Evolutionary conservation across 2,797 vertebrate species (phyloP), one percentile per base, ranked within the genome.

Genomic region (Aeoliscus strigatus): DNA sequence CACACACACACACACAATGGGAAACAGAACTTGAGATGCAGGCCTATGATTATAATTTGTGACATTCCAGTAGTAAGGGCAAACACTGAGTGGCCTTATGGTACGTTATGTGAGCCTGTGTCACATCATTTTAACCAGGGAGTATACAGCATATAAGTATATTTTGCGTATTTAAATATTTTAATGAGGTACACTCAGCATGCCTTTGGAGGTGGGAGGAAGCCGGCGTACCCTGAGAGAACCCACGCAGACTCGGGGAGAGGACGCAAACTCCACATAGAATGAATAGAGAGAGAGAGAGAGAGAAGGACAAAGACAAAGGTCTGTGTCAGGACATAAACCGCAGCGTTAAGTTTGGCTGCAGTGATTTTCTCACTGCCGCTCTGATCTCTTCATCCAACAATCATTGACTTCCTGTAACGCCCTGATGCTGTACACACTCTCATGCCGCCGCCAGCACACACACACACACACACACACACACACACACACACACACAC

Each of bases 351-450:
- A 83, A 85, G 76, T 71, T 70, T 49, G 48, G 39, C 52, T 49
- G 53, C 59, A 63, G 57, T 60, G 66, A 75, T 82, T 81, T 78
- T 67, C 60, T 63, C 40, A 28, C 43, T 45, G 6, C 57, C 29
- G 35, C 68, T 66, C 71, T 36, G 66, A 73, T 73, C 66, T 67
- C 62, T 51, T 68, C 56, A 61, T 42, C 14, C 30, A 72, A 51
- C 65, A 38, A 16, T 62, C 75, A 86, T 72, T 79, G 83, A 80
- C 86, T 83, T 87, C 77, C 75, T 82, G 72, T 62, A 67, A 51
- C 63, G 53, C 29, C 27, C 70, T 80, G 78, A 77, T 81, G 75
- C 56, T 74, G 66, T 66, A 17, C 31, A 67, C 80, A 85, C 83
- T 83, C 79, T 47, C 68, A 66, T 45, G 50, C 70, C 62, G 41